Evolutionary conservation across 2,888 invertebrate species (phyloP).

Genomic region (Callinectes sapidus): DNA sequence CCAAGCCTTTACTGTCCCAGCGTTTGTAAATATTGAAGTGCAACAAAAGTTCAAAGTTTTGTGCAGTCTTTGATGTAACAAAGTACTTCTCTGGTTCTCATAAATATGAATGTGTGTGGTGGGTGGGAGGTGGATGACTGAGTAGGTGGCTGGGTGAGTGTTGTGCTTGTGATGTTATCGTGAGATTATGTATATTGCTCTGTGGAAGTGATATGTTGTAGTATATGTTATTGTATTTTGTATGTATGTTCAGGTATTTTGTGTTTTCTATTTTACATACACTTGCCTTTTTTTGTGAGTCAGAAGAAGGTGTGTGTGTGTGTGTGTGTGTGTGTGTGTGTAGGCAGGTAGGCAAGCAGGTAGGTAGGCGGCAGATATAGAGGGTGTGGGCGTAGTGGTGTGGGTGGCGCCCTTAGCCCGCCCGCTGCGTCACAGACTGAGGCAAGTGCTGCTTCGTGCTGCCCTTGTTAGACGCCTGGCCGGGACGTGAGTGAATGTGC

Average conservation of each 20-base stretch:
- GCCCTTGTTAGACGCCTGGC: neutral
- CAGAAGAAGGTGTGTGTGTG: neutral
- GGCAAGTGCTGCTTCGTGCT: neutral
- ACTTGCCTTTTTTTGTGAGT: too few relatives aligned
- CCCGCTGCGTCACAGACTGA: neutral
- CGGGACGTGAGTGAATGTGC: conserved; percentile 8
- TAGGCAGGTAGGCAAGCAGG: neutral
- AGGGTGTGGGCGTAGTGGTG: neutral
- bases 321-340: conserved; percentile 40
- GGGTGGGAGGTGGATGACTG: neutral
- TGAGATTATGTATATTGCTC: too few relatives aligned
- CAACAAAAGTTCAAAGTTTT: neutral
- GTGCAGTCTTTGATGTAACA: neutral
- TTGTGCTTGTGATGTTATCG: too few relatives aligned
- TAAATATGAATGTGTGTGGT: neutral
- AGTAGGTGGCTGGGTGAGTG: too few relatives aligned
- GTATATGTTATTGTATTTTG: too few relatives aligned
- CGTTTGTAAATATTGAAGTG: neutral
- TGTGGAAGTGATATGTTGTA: too few relatives aligned
- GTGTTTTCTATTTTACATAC: too few relatives aligned
- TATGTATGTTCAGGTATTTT: too few relatives aligned
- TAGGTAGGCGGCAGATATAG: too few relatives aligned
- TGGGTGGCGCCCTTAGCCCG: neutral
- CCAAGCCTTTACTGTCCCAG: neutral
- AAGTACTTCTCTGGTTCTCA: conserved; percentile 2